Conservation (phyloP, 2,888 invertebrate genomes). For the Tiphia femorata region DNA sequence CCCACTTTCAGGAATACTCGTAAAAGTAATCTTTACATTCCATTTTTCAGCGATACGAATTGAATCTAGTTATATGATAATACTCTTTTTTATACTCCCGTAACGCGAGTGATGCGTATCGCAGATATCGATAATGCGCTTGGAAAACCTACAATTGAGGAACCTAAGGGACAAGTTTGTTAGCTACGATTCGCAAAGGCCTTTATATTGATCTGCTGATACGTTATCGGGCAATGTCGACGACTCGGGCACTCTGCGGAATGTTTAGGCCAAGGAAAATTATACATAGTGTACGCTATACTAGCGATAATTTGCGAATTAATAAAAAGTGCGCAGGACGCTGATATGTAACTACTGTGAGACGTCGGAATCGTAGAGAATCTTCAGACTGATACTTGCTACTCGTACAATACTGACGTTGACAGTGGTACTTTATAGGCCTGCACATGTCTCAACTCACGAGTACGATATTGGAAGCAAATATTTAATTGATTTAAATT, state of each 20-base stretch:
- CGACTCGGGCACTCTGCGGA: constrained; percentile 45
- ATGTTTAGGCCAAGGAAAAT: constrained; percentile 38
- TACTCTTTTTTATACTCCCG: no score
- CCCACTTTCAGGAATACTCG: no score
- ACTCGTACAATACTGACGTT: constrained; percentile 17
- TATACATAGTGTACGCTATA: constrained; percentile 27
- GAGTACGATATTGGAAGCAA: constrained; percentile 34
- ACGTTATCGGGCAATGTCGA: constrained; percentile 47
- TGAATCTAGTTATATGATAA: no score
- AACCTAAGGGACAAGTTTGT: no score
- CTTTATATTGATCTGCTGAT: constrained; percentile 35
- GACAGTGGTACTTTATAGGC: constrained; percentile 9
- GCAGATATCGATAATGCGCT: no score
- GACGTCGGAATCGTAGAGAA: constrained; percentile 16
- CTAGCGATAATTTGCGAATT: constrained; percentile 29
- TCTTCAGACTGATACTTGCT: constrained; percentile 13
- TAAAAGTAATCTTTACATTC: no score
- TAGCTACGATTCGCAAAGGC: constrained; percentile 33
- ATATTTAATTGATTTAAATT: constrained; percentile 9
- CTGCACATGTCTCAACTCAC: constrained; percentile 11
- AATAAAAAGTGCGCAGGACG: constrained; percentile 24
- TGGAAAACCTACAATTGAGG: no score
- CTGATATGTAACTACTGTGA: constrained; percentile 14
- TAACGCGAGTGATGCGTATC: no score
- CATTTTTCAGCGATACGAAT: no score